Evolutionary conservation across 2,797 vertebrate genomes (phyloP).

Genomic region (Serranus cabrilla): DNA sequence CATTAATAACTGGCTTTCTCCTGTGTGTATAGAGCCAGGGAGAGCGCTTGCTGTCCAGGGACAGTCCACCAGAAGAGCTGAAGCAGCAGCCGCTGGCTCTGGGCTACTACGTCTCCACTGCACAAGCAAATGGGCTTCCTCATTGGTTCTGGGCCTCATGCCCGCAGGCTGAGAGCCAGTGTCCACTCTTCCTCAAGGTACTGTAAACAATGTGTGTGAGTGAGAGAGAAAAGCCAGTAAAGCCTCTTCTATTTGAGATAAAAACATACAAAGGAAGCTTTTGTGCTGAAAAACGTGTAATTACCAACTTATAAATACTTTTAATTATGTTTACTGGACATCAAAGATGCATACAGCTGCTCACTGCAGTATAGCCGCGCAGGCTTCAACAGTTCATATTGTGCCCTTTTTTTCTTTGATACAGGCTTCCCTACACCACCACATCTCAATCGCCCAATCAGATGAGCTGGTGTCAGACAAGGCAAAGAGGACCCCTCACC

Average conservation of each 20-base stretch:
- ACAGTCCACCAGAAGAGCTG: slow-evolving; percentile 94
- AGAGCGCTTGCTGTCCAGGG: slow-evolving; percentile 95
- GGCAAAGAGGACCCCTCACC: slow-evolving; percentile 94
- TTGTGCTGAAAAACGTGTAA: not conserved
- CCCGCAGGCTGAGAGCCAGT: slow-evolving; percentile 97
- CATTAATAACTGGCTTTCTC: slow-evolving; percentile 29
- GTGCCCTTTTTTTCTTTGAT: slow-evolving; percentile 16
- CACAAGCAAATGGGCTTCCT: slow-evolving; percentile 95
- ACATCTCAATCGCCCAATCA: slow-evolving; percentile 95
- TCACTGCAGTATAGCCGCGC: not conserved
- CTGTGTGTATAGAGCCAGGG: slow-evolving; percentile 89
- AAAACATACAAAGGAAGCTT: not conserved
- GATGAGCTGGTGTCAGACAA: slow-evolving; percentile 94
- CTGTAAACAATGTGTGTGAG: not conserved
- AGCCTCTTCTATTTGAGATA: not conserved
- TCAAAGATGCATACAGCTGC: slow-evolving; percentile 2
- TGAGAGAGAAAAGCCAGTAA: not conserved
- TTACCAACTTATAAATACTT: not conserved
- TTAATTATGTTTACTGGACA: not conserved
- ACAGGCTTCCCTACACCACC: slow-evolving; percentile 97
- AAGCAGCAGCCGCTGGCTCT: slow-evolving; percentile 98
- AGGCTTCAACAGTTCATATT: slow-evolving; percentile 9
- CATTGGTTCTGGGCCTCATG: slow-evolving; percentile 99
- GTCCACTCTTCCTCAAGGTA: slow-evolving; percentile 98
- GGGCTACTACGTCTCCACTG: slow-evolving; percentile 97